phyloP scores from a whole-genome alignment of 2,113 vertebrate genomes.

The Catharus minimus region DNA sequence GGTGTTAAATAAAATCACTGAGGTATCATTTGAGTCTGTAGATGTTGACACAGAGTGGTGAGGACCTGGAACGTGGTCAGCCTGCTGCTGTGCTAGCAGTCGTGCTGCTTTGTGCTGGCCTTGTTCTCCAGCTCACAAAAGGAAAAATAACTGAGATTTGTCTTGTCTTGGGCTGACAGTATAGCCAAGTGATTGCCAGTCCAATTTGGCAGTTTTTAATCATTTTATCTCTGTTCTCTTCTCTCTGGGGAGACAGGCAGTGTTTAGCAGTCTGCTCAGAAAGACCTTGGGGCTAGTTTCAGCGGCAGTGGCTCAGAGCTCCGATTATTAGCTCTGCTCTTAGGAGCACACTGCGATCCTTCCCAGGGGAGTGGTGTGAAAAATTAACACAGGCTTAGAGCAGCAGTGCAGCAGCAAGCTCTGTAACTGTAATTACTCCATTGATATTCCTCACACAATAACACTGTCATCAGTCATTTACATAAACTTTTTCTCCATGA shows the following conservation, averaged over 20 bases:
- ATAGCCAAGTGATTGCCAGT: constrained; percentile 83
- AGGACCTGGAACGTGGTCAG: background rate
- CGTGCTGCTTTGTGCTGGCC: constrained; percentile 23
- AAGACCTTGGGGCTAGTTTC: constrained; percentile 93
- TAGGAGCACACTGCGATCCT: constrained; percentile 90
- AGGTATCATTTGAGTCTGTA: background rate
- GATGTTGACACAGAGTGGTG: background rate
- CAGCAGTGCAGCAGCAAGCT: constrained; percentile 84
- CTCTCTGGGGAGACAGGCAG: constrained; percentile 90
- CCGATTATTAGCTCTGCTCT: constrained; percentile 99
- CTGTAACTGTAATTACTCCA: constrained; percentile 99
- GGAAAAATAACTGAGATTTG: constrained; percentile 79
- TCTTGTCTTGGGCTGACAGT: constrained; percentile 81
- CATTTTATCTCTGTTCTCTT: constrained; percentile 91
- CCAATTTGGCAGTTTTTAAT: constrained; percentile 94
- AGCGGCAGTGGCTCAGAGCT: constrained; percentile 91
- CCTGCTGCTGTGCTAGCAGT: background rate
- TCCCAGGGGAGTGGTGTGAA: constrained; percentile 92
- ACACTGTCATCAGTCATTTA: constrained; percentile 98
- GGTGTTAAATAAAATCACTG: constrained; percentile 1
- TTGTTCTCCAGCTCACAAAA: constrained; percentile 66
- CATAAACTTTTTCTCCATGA: constrained; percentile 88
- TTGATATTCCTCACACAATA: constrained; percentile 99
- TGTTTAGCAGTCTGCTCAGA: constrained; percentile 96
- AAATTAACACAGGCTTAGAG: constrained; percentile 91